Evolutionary conservation across 2,113 vertebrate genomes (phyloP), one percentile per base, ranked within the genome.

Genomic region (Anseranas semipalmata): DNA sequence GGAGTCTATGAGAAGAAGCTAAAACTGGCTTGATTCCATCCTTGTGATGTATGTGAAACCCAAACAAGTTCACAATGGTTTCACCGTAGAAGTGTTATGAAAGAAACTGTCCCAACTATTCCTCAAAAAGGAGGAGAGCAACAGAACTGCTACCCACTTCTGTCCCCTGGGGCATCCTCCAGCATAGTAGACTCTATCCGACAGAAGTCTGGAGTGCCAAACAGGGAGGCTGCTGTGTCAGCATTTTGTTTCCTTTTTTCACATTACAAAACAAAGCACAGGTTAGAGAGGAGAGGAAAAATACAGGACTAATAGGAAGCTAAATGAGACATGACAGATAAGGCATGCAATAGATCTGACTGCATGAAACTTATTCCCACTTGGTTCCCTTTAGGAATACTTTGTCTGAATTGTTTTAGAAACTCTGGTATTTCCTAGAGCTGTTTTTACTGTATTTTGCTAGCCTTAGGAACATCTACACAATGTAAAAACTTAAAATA

Each of bases 301-400:
- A n/a, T 58, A 63, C 48, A 37, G 32, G n/a, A 76, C 46, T 87
- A 80, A 87, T 71, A 67, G 35, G 46, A 90, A 90, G 10, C 22
- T 87, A 87, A 92, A 84, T 84, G 56, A 87, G 62, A 84, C 20
- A 18, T 85, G 90, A 78, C 74, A 90, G 48, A 25, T 39, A 80
- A 20, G 45, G 24, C 35, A 79, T 33, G 22, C 25, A 33, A 32
- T 88, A 70, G 55, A 73, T 68, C 43, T 68, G 65, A 77, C 73
- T 74, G 27, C 17, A 88, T 10, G 33, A 53, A 71, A n/a, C 20
- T 78, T 75, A 84, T 67, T 83, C 76, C 32, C 56, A 55, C 2
- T 21, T 87, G 37, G 16, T 50, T 84, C 43, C 27, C 37, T 72
- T 67, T 25, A 67, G 41, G 4, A 83, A 89, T 62, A 80, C 12